These are phyloP conservation scores for Hirtodrosophila alboralis DNA, from an alignment of 2,888 invertebrate species.

Conservation along the genomic window DNA sequence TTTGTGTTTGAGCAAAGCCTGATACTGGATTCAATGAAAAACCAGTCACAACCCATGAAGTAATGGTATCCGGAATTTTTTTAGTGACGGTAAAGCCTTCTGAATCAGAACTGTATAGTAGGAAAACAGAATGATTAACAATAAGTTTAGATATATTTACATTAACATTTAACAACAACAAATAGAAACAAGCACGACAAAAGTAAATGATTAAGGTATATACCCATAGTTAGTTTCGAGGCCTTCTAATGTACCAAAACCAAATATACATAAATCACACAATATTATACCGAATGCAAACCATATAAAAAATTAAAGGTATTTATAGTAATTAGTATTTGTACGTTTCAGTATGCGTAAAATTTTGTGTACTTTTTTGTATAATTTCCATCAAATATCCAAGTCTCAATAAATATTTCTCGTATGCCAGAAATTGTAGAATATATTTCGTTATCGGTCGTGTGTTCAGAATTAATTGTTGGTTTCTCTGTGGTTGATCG, in stretches of 20 bases:
- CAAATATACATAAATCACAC: background rate
- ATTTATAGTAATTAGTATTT: constrained; percentile 1
- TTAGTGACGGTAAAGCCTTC: constrained; percentile 81
- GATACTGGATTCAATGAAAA: constrained; percentile 91
- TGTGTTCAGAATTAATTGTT: constrained; percentile 6
- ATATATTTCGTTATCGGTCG: constrained; percentile 9
- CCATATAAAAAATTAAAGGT: background rate
- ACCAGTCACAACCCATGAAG: constrained; percentile 93
- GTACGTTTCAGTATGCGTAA: constrained; percentile 3
- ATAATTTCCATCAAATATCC: constrained; percentile 45
- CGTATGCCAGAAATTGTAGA: constrained; percentile 36
- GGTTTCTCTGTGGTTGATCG: constrained; percentile 37
- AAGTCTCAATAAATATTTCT: constrained; percentile 52
- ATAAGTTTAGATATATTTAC: background rate
- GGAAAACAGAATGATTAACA: constrained; percentile 1
- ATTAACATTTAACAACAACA: constrained; percentile 6
- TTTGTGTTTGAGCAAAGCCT: constrained; percentile 91
- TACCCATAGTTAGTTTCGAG: too few relatives aligned
- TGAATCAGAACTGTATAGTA: constrained; percentile 61
- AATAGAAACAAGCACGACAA: constrained; percentile 13
- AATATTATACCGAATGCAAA: too few relatives aligned
- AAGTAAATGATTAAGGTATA: constrained; percentile 2
- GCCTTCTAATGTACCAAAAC: too few relatives aligned
- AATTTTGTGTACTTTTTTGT: constrained; percentile 42
- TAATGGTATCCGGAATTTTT: constrained; percentile 91